A percentile compares a stretch with the other conserved stretches of the same genome.
These are phyloP conservation scores for Drosophila chauvacae DNA, from an alignment of 1,140 invertebrate species.

Conservation along the genomic window DNA sequence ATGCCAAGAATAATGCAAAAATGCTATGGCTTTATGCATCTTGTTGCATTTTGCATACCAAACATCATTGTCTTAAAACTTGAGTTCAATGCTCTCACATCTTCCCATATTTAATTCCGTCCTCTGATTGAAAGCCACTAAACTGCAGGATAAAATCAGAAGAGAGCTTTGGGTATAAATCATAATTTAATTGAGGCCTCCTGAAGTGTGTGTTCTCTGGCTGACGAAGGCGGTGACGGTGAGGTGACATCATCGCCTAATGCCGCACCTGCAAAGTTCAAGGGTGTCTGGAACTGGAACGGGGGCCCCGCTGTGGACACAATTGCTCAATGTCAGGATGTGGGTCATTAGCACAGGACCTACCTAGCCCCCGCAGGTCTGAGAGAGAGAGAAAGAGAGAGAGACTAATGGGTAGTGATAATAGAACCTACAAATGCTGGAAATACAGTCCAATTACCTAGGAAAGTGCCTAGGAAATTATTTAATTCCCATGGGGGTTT, in stretches of 20 bases:
- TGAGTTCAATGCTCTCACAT: too few species aligned
- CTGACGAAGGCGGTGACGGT: constrained; percentile 1
- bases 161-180: background rate
- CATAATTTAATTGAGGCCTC: constrained; percentile 17
- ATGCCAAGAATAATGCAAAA: background rate
- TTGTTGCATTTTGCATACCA: background rate
- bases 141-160: background rate
- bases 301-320: background rate
- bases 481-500: background rate
- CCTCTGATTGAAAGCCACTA: background rate
- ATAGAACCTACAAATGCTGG: background rate
- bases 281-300: background rate
- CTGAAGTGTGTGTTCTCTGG: background rate
- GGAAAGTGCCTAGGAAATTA: constrained; percentile 7
- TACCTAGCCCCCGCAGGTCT: background rate
- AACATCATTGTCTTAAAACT: too few species aligned
- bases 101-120: too few species aligned
- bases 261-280: constrained; percentile 40
- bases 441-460: constrained; percentile 14
- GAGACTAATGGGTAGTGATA: constrained; percentile 6
- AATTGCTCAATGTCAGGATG: constrained; percentile 40
- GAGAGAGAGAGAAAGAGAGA: too few species aligned
- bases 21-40: background rate
- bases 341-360: constrained; percentile 36
- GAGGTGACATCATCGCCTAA: constrained; percentile 26